Conservation (phyloP, 1,140 invertebrate species). For the Halictus rubicundus region DNA sequence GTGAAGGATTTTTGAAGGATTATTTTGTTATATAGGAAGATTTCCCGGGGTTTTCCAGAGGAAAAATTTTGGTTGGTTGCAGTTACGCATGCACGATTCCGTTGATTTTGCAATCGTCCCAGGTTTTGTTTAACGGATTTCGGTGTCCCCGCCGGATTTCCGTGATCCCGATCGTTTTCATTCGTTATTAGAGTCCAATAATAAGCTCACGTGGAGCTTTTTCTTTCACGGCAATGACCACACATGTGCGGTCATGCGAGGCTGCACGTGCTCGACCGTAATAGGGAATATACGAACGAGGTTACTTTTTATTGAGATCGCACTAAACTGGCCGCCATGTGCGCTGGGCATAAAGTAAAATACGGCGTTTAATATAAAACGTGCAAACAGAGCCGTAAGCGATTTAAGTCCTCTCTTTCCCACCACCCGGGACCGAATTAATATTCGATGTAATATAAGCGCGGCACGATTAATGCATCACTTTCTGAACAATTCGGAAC, state of each 20-base stretch:
- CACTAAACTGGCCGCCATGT: conserved; percentile 38
- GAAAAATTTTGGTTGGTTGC: too few species aligned
- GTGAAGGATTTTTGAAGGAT: too few species aligned
- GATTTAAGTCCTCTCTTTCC: not conserved
- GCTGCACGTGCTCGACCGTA: conserved; percentile 35
- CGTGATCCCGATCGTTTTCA: conserved; percentile 10
- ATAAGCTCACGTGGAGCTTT: conserved; percentile 17
- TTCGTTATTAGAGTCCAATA: conserved; percentile 18
- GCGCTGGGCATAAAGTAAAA: conserved; percentile 39
- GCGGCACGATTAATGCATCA: conserved; percentile 14
- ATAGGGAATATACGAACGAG: conserved; percentile 37
- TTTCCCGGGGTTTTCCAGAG: too few species aligned
- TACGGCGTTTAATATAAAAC: conserved; percentile 49
- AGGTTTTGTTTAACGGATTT: too few species aligned
- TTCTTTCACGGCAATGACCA: conserved; percentile 7
- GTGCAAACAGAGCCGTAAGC: conserved; percentile 16
- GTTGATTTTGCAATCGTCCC: too few species aligned
- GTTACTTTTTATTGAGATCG: conserved; percentile 58
- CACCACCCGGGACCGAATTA: not conserved
- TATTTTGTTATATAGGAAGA: too few species aligned
- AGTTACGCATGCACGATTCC: too few species aligned
- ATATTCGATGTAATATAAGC: conserved; percentile 34
- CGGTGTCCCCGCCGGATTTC: not conserved
- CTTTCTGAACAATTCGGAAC: conserved; percentile 32
- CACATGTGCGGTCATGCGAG: conserved; percentile 41